A percentile compares a stretch with the other conserved stretches of the same genome.
phyloP scores from a whole-genome alignment of 2,888 invertebrate species.

The Notocelia uddmanniana region DNA sequence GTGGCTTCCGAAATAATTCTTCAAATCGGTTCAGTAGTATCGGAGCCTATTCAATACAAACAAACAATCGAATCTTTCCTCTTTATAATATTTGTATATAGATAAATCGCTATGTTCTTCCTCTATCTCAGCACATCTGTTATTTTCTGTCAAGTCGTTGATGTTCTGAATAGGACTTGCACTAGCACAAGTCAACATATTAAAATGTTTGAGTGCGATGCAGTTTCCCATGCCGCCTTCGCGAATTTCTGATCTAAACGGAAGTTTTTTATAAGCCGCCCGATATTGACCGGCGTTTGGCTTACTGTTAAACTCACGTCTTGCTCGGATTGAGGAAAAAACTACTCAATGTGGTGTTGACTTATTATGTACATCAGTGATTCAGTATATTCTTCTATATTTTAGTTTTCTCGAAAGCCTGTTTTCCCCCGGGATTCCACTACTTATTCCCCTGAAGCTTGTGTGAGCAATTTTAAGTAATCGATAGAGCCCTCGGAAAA shows the following conservation, averaged over 20 bases:
- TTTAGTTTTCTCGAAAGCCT: too few species aligned
- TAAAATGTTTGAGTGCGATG: background rate
- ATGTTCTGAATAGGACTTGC: slow-evolving; percentile 28
- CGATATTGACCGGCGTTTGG: background rate
- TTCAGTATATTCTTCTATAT: slow-evolving; percentile 42
- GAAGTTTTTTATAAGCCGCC: background rate
- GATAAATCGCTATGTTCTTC: background rate
- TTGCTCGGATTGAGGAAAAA: slow-evolving; percentile 47
- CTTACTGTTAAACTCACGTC: background rate
- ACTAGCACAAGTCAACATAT: slow-evolving; percentile 39
- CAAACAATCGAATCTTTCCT: too few species aligned
- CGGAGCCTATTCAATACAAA: too few species aligned
- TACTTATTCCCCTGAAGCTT: too few species aligned
- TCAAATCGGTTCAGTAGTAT: too few species aligned
- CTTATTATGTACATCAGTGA: slow-evolving; percentile 47
- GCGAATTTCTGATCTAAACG: background rate
- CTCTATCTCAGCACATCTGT: slow-evolving; percentile 6
- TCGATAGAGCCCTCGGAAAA: slow-evolving; percentile 43
- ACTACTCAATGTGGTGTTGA: slow-evolving; percentile 47
- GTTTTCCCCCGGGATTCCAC: too few species aligned
- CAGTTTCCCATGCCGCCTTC: background rate
- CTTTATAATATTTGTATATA: too few species aligned
- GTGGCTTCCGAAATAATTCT: too few species aligned
- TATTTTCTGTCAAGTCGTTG: slow-evolving; percentile 35
- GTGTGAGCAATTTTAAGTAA: too few species aligned